Percentiles rank a stretch among this genome's conserved stretches.
Evolutionary conservation across 1,140 invertebrate species (phyloP).

Genomic region (Rhagoletis zephyria): DNA sequence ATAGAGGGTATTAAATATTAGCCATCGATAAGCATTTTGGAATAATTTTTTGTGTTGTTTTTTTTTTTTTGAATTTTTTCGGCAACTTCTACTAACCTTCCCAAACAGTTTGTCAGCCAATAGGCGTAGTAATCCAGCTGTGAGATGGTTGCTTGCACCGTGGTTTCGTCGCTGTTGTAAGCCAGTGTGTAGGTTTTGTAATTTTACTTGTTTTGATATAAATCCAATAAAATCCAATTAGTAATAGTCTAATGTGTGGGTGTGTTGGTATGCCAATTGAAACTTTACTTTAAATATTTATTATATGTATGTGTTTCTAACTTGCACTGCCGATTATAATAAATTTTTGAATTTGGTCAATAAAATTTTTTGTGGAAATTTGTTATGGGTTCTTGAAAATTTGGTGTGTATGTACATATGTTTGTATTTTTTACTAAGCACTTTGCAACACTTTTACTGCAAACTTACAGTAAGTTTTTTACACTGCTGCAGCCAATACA

Average conservation of each 20-base stretch:
- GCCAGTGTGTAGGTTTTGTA: slow-evolving; percentile 38
- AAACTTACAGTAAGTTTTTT: slow-evolving; percentile 22
- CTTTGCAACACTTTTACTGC: slow-evolving; percentile 9
- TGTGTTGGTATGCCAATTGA: slow-evolving; percentile 19
- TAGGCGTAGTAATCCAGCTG: slow-evolving; percentile 48
- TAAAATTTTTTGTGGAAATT: not conserved
- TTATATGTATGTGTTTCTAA: not conserved
- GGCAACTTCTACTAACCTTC: slow-evolving; percentile 9
- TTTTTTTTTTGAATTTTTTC: not conserved
- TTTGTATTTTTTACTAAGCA: not conserved
- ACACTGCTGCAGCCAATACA: not conserved
- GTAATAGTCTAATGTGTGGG: too few species aligned
- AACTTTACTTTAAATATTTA: not conserved
- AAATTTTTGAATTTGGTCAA: not conserved
- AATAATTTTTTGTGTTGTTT: not conserved
- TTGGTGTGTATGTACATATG: not conserved
- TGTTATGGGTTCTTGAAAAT: not conserved
- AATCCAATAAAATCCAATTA: too few species aligned
- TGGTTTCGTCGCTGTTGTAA: slow-evolving; percentile 30
- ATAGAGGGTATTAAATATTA: too few species aligned
- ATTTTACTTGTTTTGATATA: not conserved
- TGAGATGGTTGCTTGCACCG: slow-evolving; percentile 46
- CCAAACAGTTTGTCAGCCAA: slow-evolving; percentile 48
- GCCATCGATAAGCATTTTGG: too few species aligned
- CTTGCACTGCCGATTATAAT: not conserved